Evolutionary conservation across 92 coral and sea anemone genomes (phyloP).

Genomic region (Heteractis magnifica): DNA sequence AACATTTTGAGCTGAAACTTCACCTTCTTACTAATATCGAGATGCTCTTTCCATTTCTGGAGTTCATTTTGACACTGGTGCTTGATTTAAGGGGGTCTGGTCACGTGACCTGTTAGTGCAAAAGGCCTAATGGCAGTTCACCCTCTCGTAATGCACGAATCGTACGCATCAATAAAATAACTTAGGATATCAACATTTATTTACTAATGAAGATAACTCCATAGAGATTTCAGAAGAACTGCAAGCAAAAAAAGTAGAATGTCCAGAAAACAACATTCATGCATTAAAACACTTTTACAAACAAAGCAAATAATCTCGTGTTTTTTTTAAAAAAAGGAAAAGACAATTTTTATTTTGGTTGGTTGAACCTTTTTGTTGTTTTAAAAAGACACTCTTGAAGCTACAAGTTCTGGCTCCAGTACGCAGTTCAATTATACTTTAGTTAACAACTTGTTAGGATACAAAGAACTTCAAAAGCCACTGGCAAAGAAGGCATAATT

Average conservation of each 20-base stretch:
- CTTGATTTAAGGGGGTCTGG: too few species aligned
- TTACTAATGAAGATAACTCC: constrained; percentile 1
- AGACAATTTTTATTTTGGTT: background rate
- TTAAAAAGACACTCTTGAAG: background rate
- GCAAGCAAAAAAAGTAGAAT: background rate
- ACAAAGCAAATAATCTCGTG: background rate
- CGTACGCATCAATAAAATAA: background rate
- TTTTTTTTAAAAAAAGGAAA: background rate
- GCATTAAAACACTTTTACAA: constrained; percentile 4
- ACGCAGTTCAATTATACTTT: background rate
- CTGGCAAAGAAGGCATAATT: background rate
- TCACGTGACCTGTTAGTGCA: too few species aligned
- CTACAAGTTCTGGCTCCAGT: too few species aligned
- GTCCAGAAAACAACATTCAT: background rate
- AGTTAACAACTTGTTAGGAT: background rate
- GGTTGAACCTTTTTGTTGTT: background rate
- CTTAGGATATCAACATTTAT: constrained; percentile 7
- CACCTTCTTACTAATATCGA: too few species aligned
- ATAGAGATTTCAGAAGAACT: background rate
- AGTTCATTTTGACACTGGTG: too few species aligned
- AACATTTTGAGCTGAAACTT: too few species aligned
- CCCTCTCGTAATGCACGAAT: background rate
- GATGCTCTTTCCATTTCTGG: too few species aligned
- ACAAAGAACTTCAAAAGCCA: background rate
- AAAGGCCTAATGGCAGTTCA: too few species aligned